phyloP scores from a whole-genome alignment of 1,140 invertebrate species.

The Magallana gigas region DNA sequence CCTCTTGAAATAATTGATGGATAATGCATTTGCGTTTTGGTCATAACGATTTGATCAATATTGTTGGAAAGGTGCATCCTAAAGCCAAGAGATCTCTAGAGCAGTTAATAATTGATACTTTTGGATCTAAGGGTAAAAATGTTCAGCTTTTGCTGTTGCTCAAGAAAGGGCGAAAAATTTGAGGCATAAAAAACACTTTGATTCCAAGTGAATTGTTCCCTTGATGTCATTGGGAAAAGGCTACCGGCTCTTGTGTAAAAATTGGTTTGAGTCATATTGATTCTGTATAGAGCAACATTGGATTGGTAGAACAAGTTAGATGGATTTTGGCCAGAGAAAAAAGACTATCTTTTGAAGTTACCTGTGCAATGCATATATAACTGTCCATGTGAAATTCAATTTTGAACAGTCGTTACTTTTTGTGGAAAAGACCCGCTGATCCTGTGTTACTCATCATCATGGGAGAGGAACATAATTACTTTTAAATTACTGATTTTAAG shows the following conservation, averaged over 20 bases:
- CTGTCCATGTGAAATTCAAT: no score
- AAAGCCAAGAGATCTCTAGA: neutral
- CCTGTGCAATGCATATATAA: no score
- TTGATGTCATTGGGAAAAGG: neutral
- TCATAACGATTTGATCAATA: conserved; percentile 5
- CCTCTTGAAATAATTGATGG: conserved; percentile 11
- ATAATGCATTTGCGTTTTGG: neutral
- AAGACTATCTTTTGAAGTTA: no score
- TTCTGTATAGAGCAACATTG: neutral
- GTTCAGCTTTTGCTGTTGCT: neutral
- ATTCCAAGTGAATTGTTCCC: conserved; percentile 15
- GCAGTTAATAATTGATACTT: conserved; percentile 18
- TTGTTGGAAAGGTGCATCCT: neutral
- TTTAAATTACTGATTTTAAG: no score
- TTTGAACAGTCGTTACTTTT: no score
- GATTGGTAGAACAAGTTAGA: no score
- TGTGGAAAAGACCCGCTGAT: no score
- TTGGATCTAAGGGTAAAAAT: neutral
- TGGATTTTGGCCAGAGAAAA: no score
- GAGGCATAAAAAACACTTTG: neutral
- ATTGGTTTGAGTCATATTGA: conserved; percentile 3
- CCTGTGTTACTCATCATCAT: no score
- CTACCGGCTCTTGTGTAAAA: neutral
- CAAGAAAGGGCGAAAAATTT: conserved; percentile 1
- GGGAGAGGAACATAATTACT: no score